A percentile compares a stretch with the other conserved stretches of the same genome.
Conservation (phyloP, 2,113 vertebrate genomes). For the Sterrhoptilus dennistouni region DNA sequence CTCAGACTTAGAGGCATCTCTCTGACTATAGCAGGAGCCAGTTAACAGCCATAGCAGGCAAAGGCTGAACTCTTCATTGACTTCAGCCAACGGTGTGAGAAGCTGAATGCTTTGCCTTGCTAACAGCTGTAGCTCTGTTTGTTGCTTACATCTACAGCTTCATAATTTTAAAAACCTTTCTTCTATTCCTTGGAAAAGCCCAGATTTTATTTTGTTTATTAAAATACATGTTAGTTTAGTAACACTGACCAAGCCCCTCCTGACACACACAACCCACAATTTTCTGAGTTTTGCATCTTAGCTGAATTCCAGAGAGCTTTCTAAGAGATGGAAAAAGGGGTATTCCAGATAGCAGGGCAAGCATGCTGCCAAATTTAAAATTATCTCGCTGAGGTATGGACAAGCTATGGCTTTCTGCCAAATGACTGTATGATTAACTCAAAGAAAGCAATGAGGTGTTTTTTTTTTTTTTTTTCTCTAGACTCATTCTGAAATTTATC, state of each 20-base stretch:
- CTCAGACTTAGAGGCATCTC: not conserved
- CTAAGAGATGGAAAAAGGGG: not conserved
- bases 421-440: not conserved
- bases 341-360: not conserved
- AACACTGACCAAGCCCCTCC: not conserved
- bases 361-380: slow-evolving; percentile 5
- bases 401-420: not conserved
- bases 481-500: not conserved
- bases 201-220: not conserved
- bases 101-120: not conserved
- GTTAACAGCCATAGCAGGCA: not conserved
- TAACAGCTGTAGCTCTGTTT: not conserved
- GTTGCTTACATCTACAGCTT: not conserved
- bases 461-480: not conserved
- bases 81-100: not conserved
- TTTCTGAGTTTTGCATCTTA: not conserved
- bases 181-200: not conserved
- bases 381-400: not conserved
- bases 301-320: not conserved
- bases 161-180: not conserved
- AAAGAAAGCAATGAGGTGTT: not conserved
- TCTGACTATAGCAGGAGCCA: not conserved
- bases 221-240: not conserved
- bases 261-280: not conserved
- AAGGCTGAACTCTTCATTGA: not conserved